Evolutionary conservation across 2,888 invertebrate species (phyloP).

Genomic region (Leptinotarsa peninsularis): DNA sequence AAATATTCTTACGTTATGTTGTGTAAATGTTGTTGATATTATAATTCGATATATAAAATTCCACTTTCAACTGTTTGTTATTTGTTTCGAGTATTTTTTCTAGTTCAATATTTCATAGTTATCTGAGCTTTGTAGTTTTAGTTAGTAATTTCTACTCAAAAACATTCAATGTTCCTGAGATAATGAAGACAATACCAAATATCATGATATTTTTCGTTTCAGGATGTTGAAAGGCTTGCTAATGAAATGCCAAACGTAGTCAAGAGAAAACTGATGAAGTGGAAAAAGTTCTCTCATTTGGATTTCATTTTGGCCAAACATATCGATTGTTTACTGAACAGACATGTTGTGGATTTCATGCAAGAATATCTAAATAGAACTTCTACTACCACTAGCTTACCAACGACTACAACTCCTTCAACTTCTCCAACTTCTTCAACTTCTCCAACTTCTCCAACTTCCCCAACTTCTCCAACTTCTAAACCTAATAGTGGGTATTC

Average conservation of each 20-base stretch:
- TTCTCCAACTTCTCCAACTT: neutral
- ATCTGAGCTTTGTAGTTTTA: too few relatives aligned
- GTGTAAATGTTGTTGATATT: too few relatives aligned
- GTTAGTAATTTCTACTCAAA: too few relatives aligned
- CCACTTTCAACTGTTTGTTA: too few relatives aligned
- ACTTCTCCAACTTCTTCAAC: too few relatives aligned
- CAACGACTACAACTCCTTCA: neutral
- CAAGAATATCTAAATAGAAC: conserved; percentile 15
- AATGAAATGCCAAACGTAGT: conserved; percentile 33
- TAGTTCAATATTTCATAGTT: too few relatives aligned
- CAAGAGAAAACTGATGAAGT: conserved; percentile 25
- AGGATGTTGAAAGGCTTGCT: conserved; percentile 34
- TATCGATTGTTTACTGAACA: conserved; percentile 33
- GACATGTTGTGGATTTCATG: conserved; percentile 31
- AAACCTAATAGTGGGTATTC: neutral
- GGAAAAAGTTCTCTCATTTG: conserved; percentile 47
- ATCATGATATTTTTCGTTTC: too few relatives aligned
- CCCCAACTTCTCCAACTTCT: neutral
- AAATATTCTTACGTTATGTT: too few relatives aligned
- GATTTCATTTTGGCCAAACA: conserved; percentile 51
- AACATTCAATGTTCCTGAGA: too few relatives aligned
- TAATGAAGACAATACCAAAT: too few relatives aligned
- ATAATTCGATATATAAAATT: too few relatives aligned
- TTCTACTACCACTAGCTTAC: neutral
- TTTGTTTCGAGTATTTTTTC: too few relatives aligned